phyloP scores from a whole-genome alignment of 2,113 vertebrate species.

The Mustela nigripes region DNA sequence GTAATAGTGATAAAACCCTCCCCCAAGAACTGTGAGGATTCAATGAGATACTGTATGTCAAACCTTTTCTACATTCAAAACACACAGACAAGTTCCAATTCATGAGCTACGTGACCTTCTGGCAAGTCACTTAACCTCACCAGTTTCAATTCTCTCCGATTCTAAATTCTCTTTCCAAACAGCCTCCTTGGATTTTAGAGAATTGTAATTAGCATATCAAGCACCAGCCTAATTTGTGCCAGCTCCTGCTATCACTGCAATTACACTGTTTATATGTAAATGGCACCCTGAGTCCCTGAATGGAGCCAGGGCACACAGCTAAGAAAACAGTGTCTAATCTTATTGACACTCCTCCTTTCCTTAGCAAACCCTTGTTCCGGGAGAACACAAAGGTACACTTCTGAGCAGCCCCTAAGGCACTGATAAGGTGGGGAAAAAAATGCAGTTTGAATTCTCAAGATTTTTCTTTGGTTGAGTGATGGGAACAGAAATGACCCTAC shows the following conservation, averaged over 20 bases:
- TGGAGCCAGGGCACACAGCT: background rate
- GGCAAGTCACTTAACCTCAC: background rate
- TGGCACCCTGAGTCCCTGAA: background rate
- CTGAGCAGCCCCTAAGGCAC: background rate
- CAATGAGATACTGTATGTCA: background rate
- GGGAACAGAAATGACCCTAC: background rate
- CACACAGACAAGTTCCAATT: conserved; percentile 14
- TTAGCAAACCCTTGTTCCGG: background rate
- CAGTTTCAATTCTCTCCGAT: background rate
- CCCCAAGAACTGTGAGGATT: background rate
- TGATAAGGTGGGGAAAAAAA: background rate
- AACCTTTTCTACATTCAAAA: background rate
- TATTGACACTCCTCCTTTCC: conserved; percentile 3
- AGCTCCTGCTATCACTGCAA: conserved; percentile 10
- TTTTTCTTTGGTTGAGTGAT: background rate
- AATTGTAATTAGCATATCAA: conserved; percentile 46
- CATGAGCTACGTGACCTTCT: background rate
- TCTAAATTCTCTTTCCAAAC: conserved; percentile 60
- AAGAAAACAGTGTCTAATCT: background rate
- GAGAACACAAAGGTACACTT: background rate
- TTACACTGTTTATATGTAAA: conserved; percentile 52
- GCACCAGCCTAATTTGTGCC: background rate
- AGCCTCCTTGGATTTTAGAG: background rate
- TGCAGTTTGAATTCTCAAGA: background rate
- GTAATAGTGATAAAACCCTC: background rate